Evolutionary conservation across 2,888 invertebrate genomes (phyloP).

Genomic region (Onthophagus sagittarius): DNA sequence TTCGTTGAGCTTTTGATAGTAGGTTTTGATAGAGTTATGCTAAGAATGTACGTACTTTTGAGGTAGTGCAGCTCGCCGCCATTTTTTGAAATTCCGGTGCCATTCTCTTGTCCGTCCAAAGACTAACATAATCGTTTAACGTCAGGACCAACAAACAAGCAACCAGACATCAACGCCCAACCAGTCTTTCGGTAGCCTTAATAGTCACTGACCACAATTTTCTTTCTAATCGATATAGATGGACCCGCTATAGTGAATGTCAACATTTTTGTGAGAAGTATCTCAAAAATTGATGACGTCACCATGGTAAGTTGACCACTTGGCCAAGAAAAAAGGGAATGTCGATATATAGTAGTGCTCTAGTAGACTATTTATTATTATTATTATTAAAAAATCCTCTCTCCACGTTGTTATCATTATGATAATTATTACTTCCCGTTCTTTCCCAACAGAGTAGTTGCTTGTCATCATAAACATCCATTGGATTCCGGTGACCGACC

Average conservation of each 20-base stretch:
- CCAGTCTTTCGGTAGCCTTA: slow-evolving; percentile 34
- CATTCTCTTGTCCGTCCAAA: slow-evolving; percentile 29
- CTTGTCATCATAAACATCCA: background rate
- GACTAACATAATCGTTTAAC: background rate
- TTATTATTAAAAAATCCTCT: background rate
- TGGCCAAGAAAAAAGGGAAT: background rate
- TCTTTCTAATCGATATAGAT: slow-evolving; percentile 52
- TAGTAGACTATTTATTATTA: slow-evolving; percentile 7
- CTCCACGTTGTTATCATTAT: background rate
- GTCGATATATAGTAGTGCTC: slow-evolving; percentile 12
- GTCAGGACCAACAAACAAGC: slow-evolving; percentile 11
- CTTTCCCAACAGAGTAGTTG: background rate
- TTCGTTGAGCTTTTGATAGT: slow-evolving; percentile 41
- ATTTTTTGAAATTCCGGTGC: slow-evolving; percentile 28
- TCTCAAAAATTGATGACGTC: slow-evolving; percentile 98
- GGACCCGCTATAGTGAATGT: slow-evolving; percentile 94
- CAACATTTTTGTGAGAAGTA: slow-evolving; percentile 98
- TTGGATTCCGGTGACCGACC: background rate
- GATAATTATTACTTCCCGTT: background rate
- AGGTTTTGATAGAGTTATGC: slow-evolving; percentile 45
- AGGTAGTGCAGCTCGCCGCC: slow-evolving; percentile 32
- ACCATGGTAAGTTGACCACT: slow-evolving; percentile 86
- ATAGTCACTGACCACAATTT: slow-evolving; percentile 28
- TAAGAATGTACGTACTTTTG: slow-evolving; percentile 35
- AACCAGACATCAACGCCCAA: slow-evolving; percentile 1